Conservation (phyloP, 2,888 invertebrate species). For the Lucinisca nassula region DNA sequence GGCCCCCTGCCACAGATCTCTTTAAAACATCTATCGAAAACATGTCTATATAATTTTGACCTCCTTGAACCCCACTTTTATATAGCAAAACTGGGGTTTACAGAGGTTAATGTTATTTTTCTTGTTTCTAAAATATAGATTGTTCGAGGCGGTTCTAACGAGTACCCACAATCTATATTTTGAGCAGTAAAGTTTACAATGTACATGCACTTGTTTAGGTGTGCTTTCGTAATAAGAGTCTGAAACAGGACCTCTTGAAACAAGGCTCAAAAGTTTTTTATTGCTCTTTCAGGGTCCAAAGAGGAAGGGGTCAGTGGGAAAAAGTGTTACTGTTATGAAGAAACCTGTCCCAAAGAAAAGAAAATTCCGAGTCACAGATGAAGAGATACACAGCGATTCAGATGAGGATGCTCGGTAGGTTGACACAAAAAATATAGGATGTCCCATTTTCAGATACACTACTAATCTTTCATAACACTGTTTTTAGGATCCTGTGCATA, state of each 20-base stretch:
- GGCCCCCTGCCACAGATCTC: too few species aligned
- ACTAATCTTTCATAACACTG: too few species aligned
- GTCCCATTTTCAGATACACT: too few species aligned
- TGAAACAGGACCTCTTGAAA: background rate
- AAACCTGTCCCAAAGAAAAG: constrained; percentile 35
- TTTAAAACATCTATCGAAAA: too few species aligned
- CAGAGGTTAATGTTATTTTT: too few species aligned
- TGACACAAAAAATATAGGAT: too few species aligned
- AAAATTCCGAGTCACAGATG: constrained; percentile 40
- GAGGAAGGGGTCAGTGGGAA: background rate
- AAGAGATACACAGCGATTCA: constrained; percentile 81
- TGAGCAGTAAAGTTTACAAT: background rate
- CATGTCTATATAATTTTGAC: too few species aligned
- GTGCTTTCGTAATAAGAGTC: background rate
- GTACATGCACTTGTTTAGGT: background rate
- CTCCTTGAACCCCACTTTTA: too few species aligned
- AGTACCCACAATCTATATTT: background rate
- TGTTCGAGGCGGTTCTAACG: background rate
- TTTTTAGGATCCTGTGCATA: too few species aligned
- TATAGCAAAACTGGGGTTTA: too few species aligned
- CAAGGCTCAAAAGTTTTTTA: background rate
- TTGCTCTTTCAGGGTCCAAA: background rate
- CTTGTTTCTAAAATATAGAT: background rate
- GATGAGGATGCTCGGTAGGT: constrained; percentile 60
- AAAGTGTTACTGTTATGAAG: constrained; percentile 4